Evolutionary conservation across 1,140 invertebrate genomes (phyloP), one percentile per base, ranked within the genome.

Genomic region (Antheraea mylitta): DNA sequence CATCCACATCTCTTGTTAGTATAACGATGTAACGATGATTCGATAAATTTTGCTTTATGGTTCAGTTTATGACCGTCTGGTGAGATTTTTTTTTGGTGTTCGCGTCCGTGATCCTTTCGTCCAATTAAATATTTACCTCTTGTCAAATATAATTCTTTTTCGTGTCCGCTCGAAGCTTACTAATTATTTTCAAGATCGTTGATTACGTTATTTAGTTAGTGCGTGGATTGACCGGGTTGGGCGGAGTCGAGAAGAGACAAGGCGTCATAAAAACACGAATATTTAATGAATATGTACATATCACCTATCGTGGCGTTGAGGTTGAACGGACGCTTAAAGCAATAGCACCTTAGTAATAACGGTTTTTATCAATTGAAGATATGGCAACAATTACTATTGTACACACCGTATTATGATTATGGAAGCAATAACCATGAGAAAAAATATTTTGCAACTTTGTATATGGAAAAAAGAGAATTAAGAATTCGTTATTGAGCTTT

Each of bases 61-160:
- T 68, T 67, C 67, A 75, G 48, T 72, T 83, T 79, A 79, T 79
- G 75, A 76, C 76, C 74, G 83, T 75, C 67, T 76, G 67, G 69
- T 68, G 77, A 37, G 30, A 36, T 36, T 58, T 48, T 84, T 80
- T 82, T 81, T 30, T n/a, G n/a, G 22, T 79, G 72, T 74, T 53
- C 67, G 72, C 72, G 66, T 70, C 72, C 71, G 72, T 73, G 74
- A 80, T 84, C 78, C 77, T 82, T 79, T 80, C 78, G 74, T 78
- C 73, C 77, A 82, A 85, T 84, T 82, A 78, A 80, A 82, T 83
- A 80, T 85, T 85, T 85, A 82, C 80, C 75, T 80, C 79, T 75
- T 79, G 79, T 81, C 77, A 85, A 84, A 82, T 84, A 82, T 82
- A 83, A 84, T 84, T 80, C 74, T 65, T 42, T 8, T 9, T 42